A percentile compares a stretch with the other conserved stretches of the same genome.
Conservation (phyloP, 2,888 invertebrate species). For the Acanthosepion pharaonis region DNA sequence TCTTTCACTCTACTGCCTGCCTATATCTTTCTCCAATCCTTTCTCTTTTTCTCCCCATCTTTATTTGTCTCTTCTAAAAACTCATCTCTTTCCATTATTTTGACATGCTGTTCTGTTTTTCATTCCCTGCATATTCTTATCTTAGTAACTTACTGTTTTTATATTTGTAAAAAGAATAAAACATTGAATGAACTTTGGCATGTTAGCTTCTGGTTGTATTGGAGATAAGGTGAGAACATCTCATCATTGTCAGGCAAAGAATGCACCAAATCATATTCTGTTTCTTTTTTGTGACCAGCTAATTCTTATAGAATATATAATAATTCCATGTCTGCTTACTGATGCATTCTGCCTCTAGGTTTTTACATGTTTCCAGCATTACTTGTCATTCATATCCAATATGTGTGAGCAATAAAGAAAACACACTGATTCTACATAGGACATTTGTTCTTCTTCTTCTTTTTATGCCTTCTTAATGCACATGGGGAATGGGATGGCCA, state of each 20-base stretch:
- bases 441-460: neutral
- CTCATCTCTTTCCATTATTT: neutral
- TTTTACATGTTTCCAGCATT: neutral
- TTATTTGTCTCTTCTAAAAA: neutral
- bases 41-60: neutral
- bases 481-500: constrained; percentile 11
- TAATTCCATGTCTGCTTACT: constrained; percentile 17
- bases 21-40: neutral
- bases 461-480: neutral
- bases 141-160: neutral
- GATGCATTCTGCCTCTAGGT: neutral
- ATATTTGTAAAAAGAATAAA: neutral
- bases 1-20: neutral
- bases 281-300: neutral
- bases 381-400: constrained; percentile 24
- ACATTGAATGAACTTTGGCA: neutral
- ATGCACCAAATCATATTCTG: constrained; percentile 8
- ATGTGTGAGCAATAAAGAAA: neutral
- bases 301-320: constrained; percentile 4
- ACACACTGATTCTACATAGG: neutral
- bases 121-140: neutral
- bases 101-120: constrained; percentile 9
- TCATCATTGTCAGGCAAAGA: constrained; percentile 33
- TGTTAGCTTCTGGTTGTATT: neutral
- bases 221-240: neutral